phyloP scores from a whole-genome alignment of 1,140 invertebrate genomes.

The Leucophenga varia region DNA sequence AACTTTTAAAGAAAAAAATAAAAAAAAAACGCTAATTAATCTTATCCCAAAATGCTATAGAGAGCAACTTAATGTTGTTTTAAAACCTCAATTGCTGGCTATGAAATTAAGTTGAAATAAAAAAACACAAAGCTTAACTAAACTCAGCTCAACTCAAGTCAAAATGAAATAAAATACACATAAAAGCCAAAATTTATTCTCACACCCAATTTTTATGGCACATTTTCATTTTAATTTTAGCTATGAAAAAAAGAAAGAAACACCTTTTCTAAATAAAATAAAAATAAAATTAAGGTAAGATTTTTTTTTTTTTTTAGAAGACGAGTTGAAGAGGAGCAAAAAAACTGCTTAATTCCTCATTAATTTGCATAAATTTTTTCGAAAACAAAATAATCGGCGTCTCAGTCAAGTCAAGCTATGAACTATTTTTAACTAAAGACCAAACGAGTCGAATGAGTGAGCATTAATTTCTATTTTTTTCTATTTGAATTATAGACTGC shows the following conservation, averaged over 20 bases:
- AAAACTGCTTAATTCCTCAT: constrained; percentile 53
- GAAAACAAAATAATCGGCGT: background rate
- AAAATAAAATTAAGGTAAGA: no score
- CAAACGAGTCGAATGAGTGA: no score
- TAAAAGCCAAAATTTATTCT: constrained; percentile 42
- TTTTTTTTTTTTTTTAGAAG: no score
- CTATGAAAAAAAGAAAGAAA: no score
- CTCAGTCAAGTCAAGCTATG: background rate
- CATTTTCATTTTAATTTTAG: no score
- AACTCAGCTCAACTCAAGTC: constrained; percentile 18
- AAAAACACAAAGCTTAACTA: constrained; percentile 49
- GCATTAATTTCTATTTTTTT: no score
- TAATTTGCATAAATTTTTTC: constrained; percentile 43
- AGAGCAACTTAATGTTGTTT: constrained; percentile 45
- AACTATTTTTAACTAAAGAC: background rate
- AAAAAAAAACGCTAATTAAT: no score
- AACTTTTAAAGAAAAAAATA: no score
- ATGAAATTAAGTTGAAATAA: constrained; percentile 38
- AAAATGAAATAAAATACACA: background rate
- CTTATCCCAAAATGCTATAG: background rate
- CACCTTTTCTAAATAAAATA: no score
- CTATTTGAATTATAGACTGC: no score
- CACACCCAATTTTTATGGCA: constrained; percentile 53
- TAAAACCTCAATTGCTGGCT: constrained; percentile 45
- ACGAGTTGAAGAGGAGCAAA: no score